Evolutionary conservation across 2,888 invertebrate species (phyloP).

Genomic region (Amphimallon solstitiale): DNA sequence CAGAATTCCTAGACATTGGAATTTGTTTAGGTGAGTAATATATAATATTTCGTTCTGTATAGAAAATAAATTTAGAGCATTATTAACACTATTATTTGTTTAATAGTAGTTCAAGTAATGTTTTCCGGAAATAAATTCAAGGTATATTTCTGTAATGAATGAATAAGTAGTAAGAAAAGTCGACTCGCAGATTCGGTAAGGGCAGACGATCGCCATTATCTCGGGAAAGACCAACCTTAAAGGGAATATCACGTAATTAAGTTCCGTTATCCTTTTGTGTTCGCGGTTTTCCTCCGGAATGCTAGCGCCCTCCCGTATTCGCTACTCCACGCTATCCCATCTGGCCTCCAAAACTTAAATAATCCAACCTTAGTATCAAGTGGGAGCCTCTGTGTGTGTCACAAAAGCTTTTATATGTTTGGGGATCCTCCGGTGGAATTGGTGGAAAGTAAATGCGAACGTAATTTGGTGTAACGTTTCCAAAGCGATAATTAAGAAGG

Average conservation of each 20-base stretch:
- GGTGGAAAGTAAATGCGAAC: slow-evolving; percentile 15
- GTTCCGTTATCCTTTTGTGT: slow-evolving; percentile 32
- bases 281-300: slow-evolving; percentile 25
- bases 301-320: not conserved
- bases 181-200: too few species aligned
- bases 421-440: not conserved
- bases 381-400: not conserved
- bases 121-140: too few species aligned
- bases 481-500: slow-evolving; percentile 44
- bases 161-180: too few species aligned
- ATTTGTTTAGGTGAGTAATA: too few species aligned
- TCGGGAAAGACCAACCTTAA: not conserved
- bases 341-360: slow-evolving; percentile 7
- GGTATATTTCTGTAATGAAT: too few species aligned
- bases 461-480: slow-evolving; percentile 39
- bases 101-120: too few species aligned
- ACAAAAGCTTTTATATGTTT: slow-evolving; percentile 26
- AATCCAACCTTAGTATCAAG: slow-evolving; percentile 15
- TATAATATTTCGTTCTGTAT: too few species aligned
- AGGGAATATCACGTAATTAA: slow-evolving; percentile 31
- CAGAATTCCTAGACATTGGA: too few species aligned
- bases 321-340: not conserved
- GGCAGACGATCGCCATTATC: too few species aligned
- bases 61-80: too few species aligned
- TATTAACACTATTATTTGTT: too few species aligned